These are phyloP conservation scores for Vidua macroura DNA, from an alignment of 2,113 vertebrate genomes.

Conservation along the genomic window DNA sequence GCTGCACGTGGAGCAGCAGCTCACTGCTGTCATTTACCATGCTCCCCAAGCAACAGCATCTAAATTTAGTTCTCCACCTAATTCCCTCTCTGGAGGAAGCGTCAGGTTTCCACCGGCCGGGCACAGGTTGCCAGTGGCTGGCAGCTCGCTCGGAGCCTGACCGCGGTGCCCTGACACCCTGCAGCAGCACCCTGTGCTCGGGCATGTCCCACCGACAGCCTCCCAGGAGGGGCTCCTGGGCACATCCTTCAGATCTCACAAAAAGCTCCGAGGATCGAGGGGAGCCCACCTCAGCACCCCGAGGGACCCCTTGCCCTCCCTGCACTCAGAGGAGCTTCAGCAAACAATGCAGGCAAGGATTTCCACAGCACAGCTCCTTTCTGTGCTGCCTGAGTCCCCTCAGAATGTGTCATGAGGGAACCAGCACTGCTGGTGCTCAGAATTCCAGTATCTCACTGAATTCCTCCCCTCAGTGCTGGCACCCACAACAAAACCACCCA, in stretches of 20 bases:
- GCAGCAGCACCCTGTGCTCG: rapidly evolving
- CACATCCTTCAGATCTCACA: rapidly evolving
- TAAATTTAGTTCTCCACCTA: neutral
- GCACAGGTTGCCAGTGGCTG: neutral
- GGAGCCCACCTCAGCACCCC: neutral
- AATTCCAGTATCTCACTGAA: neutral
- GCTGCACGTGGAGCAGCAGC: neutral
- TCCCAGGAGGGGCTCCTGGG: rapidly evolving
- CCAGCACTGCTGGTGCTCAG: neutral
- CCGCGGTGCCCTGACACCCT: neutral
- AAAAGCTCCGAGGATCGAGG: rapidly evolving
- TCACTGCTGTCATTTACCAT: rapidly evolving
- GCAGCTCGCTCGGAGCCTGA: rapidly evolving
- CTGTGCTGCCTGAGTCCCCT: rapidly evolving
- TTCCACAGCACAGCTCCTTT: neutral
- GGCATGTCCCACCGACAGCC: rapidly evolving
- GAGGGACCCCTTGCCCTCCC: neutral
- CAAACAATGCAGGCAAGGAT: neutral
- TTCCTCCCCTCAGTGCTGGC: neutral
- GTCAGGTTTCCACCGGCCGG: neutral
- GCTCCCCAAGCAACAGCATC: neutral
- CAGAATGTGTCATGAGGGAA: neutral
- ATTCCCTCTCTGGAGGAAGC: neutral
- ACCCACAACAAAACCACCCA: neutral
- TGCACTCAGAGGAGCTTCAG: neutral